Conservation (phyloP, 2,888 invertebrate species). For the Torymus texanus region DNA sequence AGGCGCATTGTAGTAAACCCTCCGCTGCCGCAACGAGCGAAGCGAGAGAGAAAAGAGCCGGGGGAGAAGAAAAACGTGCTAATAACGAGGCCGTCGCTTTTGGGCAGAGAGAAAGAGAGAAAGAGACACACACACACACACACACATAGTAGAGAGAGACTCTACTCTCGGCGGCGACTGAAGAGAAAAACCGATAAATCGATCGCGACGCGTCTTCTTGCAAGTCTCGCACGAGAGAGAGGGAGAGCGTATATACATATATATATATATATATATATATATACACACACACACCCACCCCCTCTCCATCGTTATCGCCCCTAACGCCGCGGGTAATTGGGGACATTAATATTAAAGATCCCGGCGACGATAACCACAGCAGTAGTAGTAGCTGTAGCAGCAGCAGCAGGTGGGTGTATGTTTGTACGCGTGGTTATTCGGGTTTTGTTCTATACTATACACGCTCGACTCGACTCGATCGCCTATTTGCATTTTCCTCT, state of each 20-base stretch:
- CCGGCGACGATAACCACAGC: conserved; percentile 51
- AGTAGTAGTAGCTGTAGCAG: background rate
- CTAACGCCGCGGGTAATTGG: conserved; percentile 52
- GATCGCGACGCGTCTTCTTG: conserved; percentile 13
- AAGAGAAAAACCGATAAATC: conserved; percentile 49
- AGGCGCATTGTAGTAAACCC: too few relatives aligned
- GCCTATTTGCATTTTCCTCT: conserved; percentile 51
- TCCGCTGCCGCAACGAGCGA: background rate
- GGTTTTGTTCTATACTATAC: background rate
- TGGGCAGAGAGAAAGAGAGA: background rate
- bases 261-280: too few relatives aligned
- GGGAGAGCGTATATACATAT: background rate
- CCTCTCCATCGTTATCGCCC: conserved; percentile 18
- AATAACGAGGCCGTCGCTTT: background rate
- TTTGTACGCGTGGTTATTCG: conserved; percentile 2
- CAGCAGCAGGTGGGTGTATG: conserved; percentile 51
- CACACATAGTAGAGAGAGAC: too few relatives aligned
- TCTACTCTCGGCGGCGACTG: background rate
- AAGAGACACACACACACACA: too few relatives aligned
- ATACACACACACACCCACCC: too few relatives aligned
- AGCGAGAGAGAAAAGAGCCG: too few relatives aligned
- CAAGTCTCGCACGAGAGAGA: background rate
- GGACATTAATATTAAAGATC: conserved; percentile 61
- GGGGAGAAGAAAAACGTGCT: conserved; percentile 9
- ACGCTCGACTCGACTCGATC: too few relatives aligned